Evolutionary conservation across 2,888 invertebrate species (phyloP).

Genomic region (Cheilosia vulpina): DNA sequence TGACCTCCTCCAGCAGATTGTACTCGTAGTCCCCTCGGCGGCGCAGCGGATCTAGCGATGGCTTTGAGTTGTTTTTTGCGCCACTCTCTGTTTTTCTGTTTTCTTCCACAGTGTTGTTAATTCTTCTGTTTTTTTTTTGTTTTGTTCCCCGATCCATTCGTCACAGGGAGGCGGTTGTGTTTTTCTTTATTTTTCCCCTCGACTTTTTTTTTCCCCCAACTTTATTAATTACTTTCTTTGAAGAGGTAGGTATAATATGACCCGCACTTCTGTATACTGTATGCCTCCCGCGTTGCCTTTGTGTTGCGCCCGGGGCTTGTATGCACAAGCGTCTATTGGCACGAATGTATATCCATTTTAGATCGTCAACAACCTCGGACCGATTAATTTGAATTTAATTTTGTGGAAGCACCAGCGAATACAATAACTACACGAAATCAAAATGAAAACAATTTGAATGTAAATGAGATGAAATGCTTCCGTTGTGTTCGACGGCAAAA

Average conservation of each 20-base stretch:
- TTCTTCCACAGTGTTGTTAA: constrained; percentile 27
- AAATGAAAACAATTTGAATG: constrained; percentile 73
- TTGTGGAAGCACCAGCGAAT: constrained; percentile 57
- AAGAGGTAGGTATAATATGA: constrained; percentile 59
- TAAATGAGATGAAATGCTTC: constrained; percentile 56
- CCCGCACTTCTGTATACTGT: constrained; percentile 37
- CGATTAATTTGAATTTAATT: constrained; percentile 73
- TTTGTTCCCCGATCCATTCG: constrained; percentile 9
- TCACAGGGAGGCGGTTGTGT: constrained; percentile 14
- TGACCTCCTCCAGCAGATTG: constrained; percentile 74
- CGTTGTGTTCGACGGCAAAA: constrained; percentile 6
- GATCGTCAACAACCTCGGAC: constrained; percentile 40
- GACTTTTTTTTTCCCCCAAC: constrained; percentile 11
- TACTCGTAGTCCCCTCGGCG: constrained; percentile 46
- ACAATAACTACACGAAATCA: constrained; percentile 55
- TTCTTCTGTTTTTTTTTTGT: constrained; percentile 12
- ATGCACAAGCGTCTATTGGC: background rate
- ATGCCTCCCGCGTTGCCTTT: constrained; percentile 34
- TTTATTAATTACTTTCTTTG: constrained; percentile 72
- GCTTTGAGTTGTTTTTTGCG: constrained; percentile 46
- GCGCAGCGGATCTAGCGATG: constrained; percentile 30
- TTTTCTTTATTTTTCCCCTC: constrained; percentile 9
- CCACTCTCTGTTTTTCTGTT: constrained; percentile 14
- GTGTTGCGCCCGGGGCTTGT: constrained; percentile 17
- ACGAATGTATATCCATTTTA: constrained; percentile 30